Conservation (phyloP, 2,113 vertebrate genomes). For the Leiothrix lutea region DNA sequence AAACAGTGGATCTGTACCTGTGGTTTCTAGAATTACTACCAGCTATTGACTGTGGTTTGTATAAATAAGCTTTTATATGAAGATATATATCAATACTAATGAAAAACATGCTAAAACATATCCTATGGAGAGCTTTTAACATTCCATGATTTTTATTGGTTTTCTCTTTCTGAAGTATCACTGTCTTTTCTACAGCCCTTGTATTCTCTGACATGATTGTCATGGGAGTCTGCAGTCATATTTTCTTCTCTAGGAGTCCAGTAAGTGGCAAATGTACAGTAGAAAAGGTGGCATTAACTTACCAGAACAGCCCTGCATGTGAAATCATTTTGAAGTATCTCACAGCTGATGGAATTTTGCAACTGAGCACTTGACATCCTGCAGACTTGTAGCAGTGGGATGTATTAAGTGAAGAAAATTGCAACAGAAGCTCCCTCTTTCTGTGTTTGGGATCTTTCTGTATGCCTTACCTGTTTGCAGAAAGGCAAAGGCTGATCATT, state of each 20-base stretch:
- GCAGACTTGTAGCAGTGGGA: neutral
- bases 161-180: neutral
- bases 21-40: neutral
- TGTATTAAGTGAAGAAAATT: neutral
- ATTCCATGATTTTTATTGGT: neutral
- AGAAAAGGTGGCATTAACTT: neutral
- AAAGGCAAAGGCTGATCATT: neutral
- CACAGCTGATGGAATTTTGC: neutral
- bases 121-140: neutral
- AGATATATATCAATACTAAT: neutral
- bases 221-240: neutral
- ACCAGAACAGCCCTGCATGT: neutral
- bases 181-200: neutral
- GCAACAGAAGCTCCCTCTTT: neutral
- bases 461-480: neutral
- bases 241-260: neutral
- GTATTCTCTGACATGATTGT: neutral
- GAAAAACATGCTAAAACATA: neutral
- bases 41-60: neutral
- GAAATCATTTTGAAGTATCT: accelerated
- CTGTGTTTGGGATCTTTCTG: neutral
- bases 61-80: neutral
- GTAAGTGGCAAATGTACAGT: neutral
- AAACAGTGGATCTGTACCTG: neutral
- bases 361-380: neutral